These are phyloP conservation scores for Helogale parvula DNA, from an alignment of 2,113 vertebrate species.

Conservation along the genomic window DNA sequence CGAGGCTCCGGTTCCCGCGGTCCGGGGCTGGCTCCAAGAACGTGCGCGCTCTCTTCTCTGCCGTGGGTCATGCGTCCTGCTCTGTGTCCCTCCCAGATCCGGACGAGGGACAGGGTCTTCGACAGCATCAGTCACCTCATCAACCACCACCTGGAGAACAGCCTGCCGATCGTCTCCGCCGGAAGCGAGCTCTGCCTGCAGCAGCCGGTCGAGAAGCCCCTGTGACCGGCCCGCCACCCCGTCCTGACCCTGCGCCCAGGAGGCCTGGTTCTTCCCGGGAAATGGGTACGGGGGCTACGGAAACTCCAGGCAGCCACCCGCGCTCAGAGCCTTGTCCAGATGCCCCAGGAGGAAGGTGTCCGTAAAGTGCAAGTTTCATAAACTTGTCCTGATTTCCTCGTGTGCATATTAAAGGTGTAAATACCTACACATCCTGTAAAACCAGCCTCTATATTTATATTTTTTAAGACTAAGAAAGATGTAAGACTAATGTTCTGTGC, in stretches of 20 bases:
- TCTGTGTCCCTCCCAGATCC: conserved; percentile 87
- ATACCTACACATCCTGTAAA: conserved; percentile 83
- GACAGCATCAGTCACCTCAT: conserved; percentile 99
- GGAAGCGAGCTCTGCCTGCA: conserved; percentile 97
- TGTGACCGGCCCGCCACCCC: conserved; percentile 81
- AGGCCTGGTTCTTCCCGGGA: not conserved
- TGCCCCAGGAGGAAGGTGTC: conserved; percentile 74
- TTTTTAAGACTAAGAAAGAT: conserved; percentile 93
- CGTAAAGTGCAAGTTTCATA: conserved; percentile 87
- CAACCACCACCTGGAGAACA: conserved; percentile 96
- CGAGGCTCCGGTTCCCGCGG: not conserved
- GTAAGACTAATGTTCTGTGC: conserved; percentile 89
- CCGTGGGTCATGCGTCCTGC: not conserved
- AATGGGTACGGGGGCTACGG: accelerated
- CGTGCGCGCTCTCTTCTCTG: not conserved
- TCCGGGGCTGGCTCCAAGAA: not conserved
- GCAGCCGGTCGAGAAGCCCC: conserved; percentile 93
- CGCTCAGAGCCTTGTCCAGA: not conserved
- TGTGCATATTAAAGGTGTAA: conserved; percentile 91
- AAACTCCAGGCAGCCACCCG: not conserved
- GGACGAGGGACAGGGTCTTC: conserved; percentile 97
- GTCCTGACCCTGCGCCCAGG: accelerated
- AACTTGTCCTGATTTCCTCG: conserved; percentile 86
- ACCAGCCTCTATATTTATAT: conserved; percentile 91
- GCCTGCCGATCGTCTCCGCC: conserved; percentile 96